A percentile compares a stretch with the other conserved stretches of the same genome.
Evolutionary conservation across 2,113 vertebrate species (phyloP).

Genomic region (Desmodus rotundus): DNA sequence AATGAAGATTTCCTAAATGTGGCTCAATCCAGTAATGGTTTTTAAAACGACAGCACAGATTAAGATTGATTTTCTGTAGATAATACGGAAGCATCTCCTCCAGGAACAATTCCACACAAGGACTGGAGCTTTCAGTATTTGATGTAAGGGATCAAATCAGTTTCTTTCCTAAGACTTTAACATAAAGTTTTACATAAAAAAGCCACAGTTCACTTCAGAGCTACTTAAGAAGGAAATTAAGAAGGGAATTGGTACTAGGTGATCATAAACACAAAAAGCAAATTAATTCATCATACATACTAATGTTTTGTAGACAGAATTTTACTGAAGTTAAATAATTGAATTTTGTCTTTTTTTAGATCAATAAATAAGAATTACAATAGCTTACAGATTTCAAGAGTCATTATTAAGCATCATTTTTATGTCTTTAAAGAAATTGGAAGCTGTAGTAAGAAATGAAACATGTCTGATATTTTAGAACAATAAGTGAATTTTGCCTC

Average conservation of each 20-base stretch:
- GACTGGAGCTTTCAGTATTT: not conserved
- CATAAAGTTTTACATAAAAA: not conserved
- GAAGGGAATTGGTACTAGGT: not conserved
- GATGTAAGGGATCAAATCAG: not conserved
- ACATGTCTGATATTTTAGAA: not conserved
- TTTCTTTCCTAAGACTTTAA: not conserved
- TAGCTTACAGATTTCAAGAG: not conserved
- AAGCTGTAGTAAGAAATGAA: constrained; percentile 10
- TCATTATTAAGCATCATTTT: not conserved
- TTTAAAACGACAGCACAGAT: not conserved
- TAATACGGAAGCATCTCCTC: not conserved
- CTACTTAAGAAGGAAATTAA: not conserved
- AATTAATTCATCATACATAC: not conserved
- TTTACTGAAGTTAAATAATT: not conserved
- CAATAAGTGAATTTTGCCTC: not conserved
- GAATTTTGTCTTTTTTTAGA: not conserved
- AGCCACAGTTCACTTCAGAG: not conserved
- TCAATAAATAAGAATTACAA: constrained; percentile 13
- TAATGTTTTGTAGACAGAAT: not conserved
- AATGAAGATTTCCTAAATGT: constrained; percentile 26
- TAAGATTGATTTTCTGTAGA: not conserved
- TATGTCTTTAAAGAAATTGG: not conserved
- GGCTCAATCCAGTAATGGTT: not conserved
- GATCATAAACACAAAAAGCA: not conserved
- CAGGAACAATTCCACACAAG: not conserved